Conservation (phyloP, 2,113 vertebrate genomes). For the Uria aalge region DNA sequence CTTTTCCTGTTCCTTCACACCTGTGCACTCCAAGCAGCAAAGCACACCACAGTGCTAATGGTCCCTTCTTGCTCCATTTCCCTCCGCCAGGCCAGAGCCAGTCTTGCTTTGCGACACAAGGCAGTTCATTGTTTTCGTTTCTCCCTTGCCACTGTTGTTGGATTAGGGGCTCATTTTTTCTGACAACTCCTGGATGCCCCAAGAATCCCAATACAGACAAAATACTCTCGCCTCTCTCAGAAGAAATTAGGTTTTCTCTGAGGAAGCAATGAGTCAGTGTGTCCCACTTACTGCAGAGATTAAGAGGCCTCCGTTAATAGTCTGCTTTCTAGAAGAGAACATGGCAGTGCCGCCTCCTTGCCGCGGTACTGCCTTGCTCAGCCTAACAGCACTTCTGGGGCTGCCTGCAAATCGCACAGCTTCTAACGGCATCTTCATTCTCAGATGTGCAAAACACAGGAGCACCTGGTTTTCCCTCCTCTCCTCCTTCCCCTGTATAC, state of each 20-base stretch:
- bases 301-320: conserved; percentile 2
- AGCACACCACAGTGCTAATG: not conserved
- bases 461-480: not conserved
- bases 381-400: not conserved
- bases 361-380: not conserved
- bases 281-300: conserved; percentile 13
- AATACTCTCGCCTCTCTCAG: not conserved
- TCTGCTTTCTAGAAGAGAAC: not conserved
- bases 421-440: not conserved
- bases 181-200: not conserved
- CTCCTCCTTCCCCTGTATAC: not conserved
- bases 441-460: not conserved
- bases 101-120: not conserved
- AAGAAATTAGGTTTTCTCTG: conserved; percentile 22
- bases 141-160: not conserved
- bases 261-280: not conserved
- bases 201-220: not conserved
- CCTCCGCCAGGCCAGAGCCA: not conserved
- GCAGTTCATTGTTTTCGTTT: not conserved
- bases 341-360: not conserved
- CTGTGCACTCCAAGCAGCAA: not conserved
- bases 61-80: not conserved
- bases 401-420: not conserved
- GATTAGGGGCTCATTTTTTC: not conserved
- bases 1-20: not conserved